phyloP scores from a whole-genome alignment of 2,797 vertebrate genomes.

The Pangasius macronema region DNA sequence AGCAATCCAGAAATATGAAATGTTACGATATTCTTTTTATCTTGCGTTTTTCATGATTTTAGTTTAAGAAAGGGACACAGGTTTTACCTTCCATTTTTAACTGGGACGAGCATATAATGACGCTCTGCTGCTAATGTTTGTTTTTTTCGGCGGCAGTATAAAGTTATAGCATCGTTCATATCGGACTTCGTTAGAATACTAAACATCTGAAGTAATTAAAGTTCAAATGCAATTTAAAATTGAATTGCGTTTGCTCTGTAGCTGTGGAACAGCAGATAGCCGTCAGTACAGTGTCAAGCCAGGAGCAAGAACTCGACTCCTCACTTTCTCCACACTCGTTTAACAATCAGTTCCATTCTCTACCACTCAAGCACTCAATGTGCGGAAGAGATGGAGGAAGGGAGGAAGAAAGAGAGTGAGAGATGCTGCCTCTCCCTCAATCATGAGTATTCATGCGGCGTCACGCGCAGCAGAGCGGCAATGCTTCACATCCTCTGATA shows the following conservation, averaged over 20 bases:
- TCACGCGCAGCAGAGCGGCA: slow-evolving; percentile 26
- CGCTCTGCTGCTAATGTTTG: too few relatives aligned
- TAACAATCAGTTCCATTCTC: slow-evolving; percentile 25
- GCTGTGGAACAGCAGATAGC: slow-evolving; percentile 18
- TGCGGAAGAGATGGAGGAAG: slow-evolving; percentile 19
- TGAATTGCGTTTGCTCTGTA: background rate
- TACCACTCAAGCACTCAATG: slow-evolving; percentile 8
- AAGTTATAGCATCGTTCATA: background rate
- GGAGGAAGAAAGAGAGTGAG: slow-evolving; percentile 47
- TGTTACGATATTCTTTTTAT: background rate
- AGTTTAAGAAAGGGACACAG: background rate
- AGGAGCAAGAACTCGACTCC: slow-evolving; percentile 19
- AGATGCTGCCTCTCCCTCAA: slow-evolving; percentile 34
- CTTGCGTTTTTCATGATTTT: background rate
- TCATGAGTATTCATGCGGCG: slow-evolving; percentile 50
- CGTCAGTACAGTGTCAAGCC: slow-evolving; percentile 35
- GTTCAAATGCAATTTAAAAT: background rate
- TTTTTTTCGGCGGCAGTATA: background rate
- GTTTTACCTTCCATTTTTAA: background rate
- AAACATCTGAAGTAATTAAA: background rate
- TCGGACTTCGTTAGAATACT: background rate
- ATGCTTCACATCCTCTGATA: slow-evolving; percentile 42
- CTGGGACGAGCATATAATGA: background rate
- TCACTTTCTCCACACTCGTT: slow-evolving; percentile 15
- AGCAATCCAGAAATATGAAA: background rate